Percentiles rank a stretch among this genome's conserved stretches.
Evolutionary conservation across 1,140 invertebrate genomes (phyloP).

Genomic region (Habropoda laboriosa): DNA sequence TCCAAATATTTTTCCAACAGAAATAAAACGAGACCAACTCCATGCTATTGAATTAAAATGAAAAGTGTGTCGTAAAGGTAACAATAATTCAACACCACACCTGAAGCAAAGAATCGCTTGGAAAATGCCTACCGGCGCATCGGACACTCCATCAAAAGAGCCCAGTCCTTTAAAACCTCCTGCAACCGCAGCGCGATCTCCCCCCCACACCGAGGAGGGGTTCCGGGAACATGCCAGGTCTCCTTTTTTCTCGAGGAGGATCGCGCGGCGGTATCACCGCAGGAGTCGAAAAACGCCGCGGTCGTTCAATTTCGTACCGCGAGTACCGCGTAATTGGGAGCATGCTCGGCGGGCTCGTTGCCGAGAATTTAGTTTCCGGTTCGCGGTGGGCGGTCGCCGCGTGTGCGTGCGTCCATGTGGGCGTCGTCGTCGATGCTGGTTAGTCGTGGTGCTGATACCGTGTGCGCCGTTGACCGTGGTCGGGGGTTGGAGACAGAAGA

Average conservation of each 20-base stretch:
- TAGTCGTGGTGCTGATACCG: conserved; percentile 34
- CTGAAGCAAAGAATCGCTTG: too few species aligned
- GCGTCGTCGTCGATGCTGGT: conserved; percentile 22
- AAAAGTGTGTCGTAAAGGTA: too few species aligned
- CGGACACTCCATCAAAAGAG: too few species aligned
- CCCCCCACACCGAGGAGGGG: too few species aligned
- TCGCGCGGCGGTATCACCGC: conserved; percentile 41
- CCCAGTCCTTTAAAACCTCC: too few species aligned
- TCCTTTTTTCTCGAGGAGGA: conserved; percentile 12
- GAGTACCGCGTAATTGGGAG: conserved; percentile 75
- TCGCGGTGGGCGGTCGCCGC: conserved; percentile 59
- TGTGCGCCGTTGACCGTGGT: conserved; percentile 30
- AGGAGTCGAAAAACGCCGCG: conserved; percentile 68
- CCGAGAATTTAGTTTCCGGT: conserved; percentile 76
- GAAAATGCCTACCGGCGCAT: too few species aligned
- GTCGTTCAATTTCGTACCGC: conserved; percentile 68
- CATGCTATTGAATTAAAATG: too few species aligned
- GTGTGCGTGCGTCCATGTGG: conserved; percentile 41
- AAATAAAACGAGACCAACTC: too few species aligned
- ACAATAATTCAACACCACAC: too few species aligned
- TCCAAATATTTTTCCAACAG: too few species aligned
- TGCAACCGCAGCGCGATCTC: background rate
- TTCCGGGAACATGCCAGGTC: background rate
- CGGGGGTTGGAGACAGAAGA: background rate
- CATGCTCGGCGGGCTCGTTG: conserved; percentile 75